Base-by-base conservation (phyloP, 1,140 invertebrate genomes). In the Calliopsis andreniformis region DNA sequence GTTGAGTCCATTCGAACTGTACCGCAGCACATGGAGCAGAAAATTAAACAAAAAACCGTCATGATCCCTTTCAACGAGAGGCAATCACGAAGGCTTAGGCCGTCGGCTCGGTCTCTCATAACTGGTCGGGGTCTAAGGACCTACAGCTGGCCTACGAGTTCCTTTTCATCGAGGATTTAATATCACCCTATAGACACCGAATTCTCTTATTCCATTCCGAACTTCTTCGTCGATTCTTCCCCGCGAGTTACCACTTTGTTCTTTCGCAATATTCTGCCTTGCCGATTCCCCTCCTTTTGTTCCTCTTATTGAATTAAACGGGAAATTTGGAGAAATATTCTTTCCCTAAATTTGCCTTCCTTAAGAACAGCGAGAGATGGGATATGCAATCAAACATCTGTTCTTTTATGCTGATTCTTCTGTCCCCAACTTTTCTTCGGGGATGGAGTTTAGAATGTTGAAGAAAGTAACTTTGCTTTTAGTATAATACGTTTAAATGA, bases 1-100 rank as follows among this genome's bases (percentile, higher is more conserved):
- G 45, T 49, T 35, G 16, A n/a, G 35, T 18, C 51, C 35, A 67
- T 51, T 67, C 43, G 59, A 59, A 49, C 59, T 42, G 51, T 32
- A 14, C 42, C 39, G n/a, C n/a, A 23, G 28, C 39, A 64, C 43
- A 49, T 63, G 61, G 69, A 66, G 75, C 43, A 66, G 75, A 77
- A 87, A 87, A 85, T 85, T 85, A 86, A 87, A 86, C 75, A 85
- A 87, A 85, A 85, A 86, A 81, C 67, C 82, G 78, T 80, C 83
- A 76, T 72, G 75, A 79, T 78, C 69, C 84, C 69, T 82, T 82
- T 83, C 79, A 79, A 71, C 78, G 79, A 64, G 67, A 77, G 68
- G 86, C 83, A 87, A 87, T 87, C 86, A 87, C 67, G 79, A 47
- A 71, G 77, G 76, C 77, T 86, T 78, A 83, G 61, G 68, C 18